phyloP scores from a whole-genome alignment of 2,888 invertebrate species.

The Nomada flava region DNA sequence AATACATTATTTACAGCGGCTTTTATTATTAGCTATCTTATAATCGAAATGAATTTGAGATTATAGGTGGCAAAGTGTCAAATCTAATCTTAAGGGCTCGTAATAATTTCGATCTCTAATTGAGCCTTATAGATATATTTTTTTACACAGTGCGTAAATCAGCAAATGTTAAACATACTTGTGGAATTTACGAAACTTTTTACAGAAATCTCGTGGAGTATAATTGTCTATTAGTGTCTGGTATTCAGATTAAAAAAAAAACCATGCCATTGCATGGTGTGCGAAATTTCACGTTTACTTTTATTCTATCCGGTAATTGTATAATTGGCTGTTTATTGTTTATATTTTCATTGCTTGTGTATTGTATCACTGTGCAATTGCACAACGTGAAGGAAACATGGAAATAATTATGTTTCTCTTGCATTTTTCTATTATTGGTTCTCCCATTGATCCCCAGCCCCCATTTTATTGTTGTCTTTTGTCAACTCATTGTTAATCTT shows the following conservation, averaged over 20 bases:
- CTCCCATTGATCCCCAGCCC: too few species aligned
- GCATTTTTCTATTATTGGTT: background rate
- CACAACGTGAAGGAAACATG: background rate
- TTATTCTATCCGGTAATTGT: background rate
- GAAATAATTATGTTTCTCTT: too few species aligned
- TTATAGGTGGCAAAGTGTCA: background rate
- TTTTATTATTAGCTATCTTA: slow-evolving; percentile 33
- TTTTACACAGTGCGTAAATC: slow-evolving; percentile 19
- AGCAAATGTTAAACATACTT: background rate
- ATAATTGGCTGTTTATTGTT: background rate
- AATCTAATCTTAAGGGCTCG: slow-evolving; percentile 23
- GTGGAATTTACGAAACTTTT: slow-evolving; percentile 2
- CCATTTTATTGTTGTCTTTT: slow-evolving; percentile 8
- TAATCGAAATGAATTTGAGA: slow-evolving; percentile 32
- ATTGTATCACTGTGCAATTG: background rate
- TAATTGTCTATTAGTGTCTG: slow-evolving; percentile 6
- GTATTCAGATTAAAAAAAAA: background rate
- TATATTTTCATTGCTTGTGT: background rate
- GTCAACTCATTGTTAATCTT: background rate
- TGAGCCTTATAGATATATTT: slow-evolving; percentile 27
- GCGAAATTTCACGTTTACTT: background rate
- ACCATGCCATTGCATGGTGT: background rate
- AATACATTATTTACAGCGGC: slow-evolving; percentile 35
- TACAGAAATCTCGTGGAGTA: background rate
- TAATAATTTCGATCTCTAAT: slow-evolving; percentile 15